Percentiles rank a stretch among this genome's conserved stretches.
phyloP scores from a whole-genome alignment of 2,113 vertebrate genomes.

The Nothoprocta perdicaria region DNA sequence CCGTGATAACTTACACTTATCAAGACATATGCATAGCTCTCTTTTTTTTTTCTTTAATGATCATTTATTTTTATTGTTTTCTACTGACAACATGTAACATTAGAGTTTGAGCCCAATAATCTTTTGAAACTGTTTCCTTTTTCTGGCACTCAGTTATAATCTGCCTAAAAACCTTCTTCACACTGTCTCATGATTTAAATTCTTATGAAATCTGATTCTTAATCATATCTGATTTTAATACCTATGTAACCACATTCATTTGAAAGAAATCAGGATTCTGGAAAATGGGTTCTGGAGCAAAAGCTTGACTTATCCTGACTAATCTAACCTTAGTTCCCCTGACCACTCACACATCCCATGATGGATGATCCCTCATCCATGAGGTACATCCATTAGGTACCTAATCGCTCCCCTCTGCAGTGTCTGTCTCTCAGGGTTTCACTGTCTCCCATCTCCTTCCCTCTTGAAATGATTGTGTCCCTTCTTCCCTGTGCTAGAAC shows the following conservation, averaged over 20 bases:
- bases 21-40: neutral
- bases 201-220: neutral
- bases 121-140: neutral
- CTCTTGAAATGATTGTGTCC: neutral
- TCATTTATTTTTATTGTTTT: neutral
- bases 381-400: neutral
- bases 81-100: neutral
- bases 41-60: neutral
- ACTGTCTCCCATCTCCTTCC: neutral
- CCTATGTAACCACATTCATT: neutral
- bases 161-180: neutral
- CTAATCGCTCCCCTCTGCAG: neutral
- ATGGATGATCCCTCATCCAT: neutral
- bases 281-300: neutral
- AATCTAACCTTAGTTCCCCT: neutral
- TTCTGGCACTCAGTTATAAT: neutral
- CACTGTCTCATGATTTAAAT: neutral
- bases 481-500: neutral
- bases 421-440: neutral
- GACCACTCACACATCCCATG: neutral
- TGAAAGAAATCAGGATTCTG: neutral
- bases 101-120: neutral
- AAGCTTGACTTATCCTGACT: neutral
- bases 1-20: neutral
- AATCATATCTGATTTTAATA: neutral